phyloP scores from a whole-genome alignment of 1,140 invertebrate species.

The Macrobrachium rosenbergii region DNA sequence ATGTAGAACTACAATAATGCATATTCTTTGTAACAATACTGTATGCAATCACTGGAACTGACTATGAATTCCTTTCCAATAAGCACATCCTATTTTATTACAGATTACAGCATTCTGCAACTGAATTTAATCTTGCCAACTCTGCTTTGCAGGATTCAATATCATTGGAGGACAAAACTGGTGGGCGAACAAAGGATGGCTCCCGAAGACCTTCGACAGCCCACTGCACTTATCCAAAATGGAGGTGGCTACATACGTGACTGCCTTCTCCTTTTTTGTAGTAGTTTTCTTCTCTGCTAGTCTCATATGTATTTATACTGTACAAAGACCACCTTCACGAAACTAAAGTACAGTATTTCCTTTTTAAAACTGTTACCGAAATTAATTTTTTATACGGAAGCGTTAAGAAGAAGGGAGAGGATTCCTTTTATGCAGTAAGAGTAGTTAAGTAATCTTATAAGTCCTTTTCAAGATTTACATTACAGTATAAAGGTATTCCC shows the following conservation, averaged over 20 bases:
- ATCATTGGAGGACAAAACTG: slow-evolving; percentile 36
- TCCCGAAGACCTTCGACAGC: background rate
- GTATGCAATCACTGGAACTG: background rate
- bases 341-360: background rate
- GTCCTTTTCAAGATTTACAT: too few species aligned
- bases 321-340: slow-evolving; percentile 24
- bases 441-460: too few species aligned
- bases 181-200: slow-evolving; percentile 36
- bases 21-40: too few species aligned
- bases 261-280: slow-evolving; percentile 32
- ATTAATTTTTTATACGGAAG: too few species aligned
- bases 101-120: background rate
- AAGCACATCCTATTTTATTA: background rate
- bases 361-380: too few species aligned
- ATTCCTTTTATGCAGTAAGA: too few species aligned
- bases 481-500: too few species aligned
- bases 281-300: slow-evolving; percentile 37
- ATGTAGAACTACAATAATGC: too few species aligned
- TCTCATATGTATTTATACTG: slow-evolving; percentile 11
- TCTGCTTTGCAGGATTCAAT: slow-evolving; percentile 12
- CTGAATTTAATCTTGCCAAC: too few species aligned
- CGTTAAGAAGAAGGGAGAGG: too few species aligned
- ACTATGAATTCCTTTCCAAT: background rate
- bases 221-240: background rate
- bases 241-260: slow-evolving; percentile 32